Evolutionary conservation across 2,888 invertebrate species (phyloP).

Genomic region (Formica aserva): DNA sequence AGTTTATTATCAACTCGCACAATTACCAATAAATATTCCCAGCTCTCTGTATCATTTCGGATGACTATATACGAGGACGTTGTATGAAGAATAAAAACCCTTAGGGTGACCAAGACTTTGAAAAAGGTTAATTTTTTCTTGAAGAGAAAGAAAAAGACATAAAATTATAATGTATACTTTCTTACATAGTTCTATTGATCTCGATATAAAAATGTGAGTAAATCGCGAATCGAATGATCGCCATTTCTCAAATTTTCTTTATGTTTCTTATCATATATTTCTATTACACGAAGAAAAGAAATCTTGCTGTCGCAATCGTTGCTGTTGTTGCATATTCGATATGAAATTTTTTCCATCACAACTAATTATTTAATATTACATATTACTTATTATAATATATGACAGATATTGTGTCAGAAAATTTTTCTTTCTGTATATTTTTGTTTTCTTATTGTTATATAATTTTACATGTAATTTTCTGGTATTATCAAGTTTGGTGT

Average conservation of each 20-base stretch:
- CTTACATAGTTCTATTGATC: not conserved
- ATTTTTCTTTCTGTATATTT: not conserved
- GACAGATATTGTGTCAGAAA: not conserved
- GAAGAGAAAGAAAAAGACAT: not conserved
- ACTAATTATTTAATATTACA: constrained; percentile 15
- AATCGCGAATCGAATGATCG: not conserved
- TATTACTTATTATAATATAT: not conserved
- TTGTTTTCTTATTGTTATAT: not conserved
- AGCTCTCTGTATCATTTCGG: not conserved
- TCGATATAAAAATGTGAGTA: not conserved
- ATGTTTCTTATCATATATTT: not conserved
- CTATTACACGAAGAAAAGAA: constrained; percentile 3
- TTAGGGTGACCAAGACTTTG: constrained; percentile 27
- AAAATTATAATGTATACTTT: not conserved
- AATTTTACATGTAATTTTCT: not conserved
- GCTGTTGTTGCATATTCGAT: not conserved
- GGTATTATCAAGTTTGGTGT: not conserved
- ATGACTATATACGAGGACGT: constrained; percentile 14
- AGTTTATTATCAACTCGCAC: constrained; percentile 79
- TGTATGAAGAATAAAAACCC: constrained; percentile 15
- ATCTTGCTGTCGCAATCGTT: not conserved
- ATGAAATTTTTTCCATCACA: not conserved
- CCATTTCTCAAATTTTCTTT: not conserved
- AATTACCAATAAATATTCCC: constrained; percentile 73
- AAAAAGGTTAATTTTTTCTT: constrained; percentile 56